phyloP scores from a whole-genome alignment of 2,797 vertebrate genomes.

The Brotula barbata region DNA sequence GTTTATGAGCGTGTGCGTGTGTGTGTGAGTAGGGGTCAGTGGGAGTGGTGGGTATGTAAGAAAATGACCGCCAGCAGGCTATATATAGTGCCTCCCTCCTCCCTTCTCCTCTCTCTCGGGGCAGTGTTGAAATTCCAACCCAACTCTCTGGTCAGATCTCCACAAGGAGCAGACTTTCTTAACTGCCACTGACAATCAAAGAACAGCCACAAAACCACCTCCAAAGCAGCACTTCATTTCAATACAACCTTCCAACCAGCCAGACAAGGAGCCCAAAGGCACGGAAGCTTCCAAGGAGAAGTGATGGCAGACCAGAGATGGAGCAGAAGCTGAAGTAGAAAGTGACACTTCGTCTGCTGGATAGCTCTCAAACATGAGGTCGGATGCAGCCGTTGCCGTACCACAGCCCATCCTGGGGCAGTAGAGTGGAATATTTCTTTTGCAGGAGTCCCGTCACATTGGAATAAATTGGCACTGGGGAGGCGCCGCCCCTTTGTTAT shows the following conservation, averaged over 20 bases:
- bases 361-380: constrained; percentile 49
- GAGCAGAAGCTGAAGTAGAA: constrained; percentile 49
- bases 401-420: constrained; percentile 35
- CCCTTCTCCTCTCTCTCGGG: constrained; percentile 70
- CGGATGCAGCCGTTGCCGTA: constrained; percentile 30
- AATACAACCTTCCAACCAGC: constrained; percentile 31
- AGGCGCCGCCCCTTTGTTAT: constrained; percentile 8
- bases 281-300: constrained; percentile 22
- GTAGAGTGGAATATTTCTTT: constrained; percentile 42
- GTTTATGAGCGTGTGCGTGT: constrained; percentile 43
- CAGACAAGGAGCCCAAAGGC: constrained; percentile 49
- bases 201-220: constrained; percentile 39
- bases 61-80: constrained; percentile 73
- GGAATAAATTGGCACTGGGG: constrained; percentile 12
- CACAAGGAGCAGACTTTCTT: constrained; percentile 66
- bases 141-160: constrained; percentile 84
- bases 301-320: constrained; percentile 29
- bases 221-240: constrained; percentile 39
- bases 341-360: constrained; percentile 48
- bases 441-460: constrained; percentile 12
- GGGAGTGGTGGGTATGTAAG: constrained; percentile 82
- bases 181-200: constrained; percentile 60
- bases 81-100: constrained; percentile 74
- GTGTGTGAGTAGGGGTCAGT: constrained; percentile 74
- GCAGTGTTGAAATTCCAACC: constrained; percentile 91